Evolutionary conservation across 2,797 vertebrate species (phyloP).

Genomic region (Cryptoblepharus egeriae): DNA sequence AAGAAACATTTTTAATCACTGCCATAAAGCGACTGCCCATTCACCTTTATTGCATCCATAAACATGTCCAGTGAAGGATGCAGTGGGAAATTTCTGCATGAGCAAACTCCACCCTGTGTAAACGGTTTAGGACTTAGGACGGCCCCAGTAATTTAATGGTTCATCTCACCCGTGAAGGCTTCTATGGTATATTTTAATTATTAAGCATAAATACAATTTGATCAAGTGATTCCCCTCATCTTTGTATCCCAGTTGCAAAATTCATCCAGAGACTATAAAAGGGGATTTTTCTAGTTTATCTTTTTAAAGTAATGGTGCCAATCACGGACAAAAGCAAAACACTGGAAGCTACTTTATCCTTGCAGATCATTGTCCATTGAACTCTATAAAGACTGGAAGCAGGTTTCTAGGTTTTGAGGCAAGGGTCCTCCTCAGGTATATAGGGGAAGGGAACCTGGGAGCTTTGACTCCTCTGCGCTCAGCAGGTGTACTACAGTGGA

Average conservation of each 20-base stretch:
- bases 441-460: background rate
- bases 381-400: background rate
- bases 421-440: background rate
- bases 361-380: background rate
- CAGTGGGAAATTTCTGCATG: slow-evolving; percentile 53
- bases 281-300: background rate
- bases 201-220: slow-evolving; percentile 53
- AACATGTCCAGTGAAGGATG: slow-evolving; percentile 39
- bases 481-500: no score
- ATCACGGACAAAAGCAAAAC: background rate
- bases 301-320: background rate
- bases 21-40: slow-evolving; percentile 18
- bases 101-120: slow-evolving; percentile 34
- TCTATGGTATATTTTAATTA: slow-evolving; percentile 56
- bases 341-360: no score
- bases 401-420: background rate
- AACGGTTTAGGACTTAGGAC: slow-evolving; percentile 41
- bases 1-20: slow-evolving; percentile 43
- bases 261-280: background rate
- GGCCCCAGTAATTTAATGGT: slow-evolving; percentile 52
- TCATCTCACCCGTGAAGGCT: slow-evolving; percentile 48
- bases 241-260: background rate
- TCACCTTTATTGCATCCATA: slow-evolving; percentile 36
- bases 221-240: background rate
- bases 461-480: no score